phyloP scores from a whole-genome alignment of 92 coral and sea anemone species.

The Phenganax stokvisi region DNA sequence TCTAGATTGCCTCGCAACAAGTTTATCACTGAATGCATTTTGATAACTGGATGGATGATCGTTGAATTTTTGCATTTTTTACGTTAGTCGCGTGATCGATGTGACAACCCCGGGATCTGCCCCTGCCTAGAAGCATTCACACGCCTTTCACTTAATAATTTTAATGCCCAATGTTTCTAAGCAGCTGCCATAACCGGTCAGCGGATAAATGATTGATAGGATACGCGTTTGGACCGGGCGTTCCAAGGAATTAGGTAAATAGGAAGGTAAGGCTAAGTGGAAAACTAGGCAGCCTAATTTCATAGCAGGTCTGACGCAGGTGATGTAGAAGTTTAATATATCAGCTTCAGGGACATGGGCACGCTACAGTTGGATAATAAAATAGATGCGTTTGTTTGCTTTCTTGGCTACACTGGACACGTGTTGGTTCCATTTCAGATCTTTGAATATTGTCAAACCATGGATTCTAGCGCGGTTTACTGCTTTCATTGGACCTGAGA shows the following conservation, averaged over 20 bases:
- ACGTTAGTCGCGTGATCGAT: no score
- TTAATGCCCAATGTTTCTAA: background rate
- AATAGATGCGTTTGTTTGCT: conserved; percentile 16
- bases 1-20: no score
- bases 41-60: no score
- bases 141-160: background rate
- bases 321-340: background rate
- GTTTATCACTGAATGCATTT: no score
- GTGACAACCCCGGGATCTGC: no score
- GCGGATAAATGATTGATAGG: background rate
- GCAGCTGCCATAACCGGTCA: background rate
- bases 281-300: background rate
- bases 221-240: background rate
- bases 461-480: conserved; percentile 1
- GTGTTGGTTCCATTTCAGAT: conserved; percentile 11
- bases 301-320: background rate
- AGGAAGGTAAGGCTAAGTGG: background rate
- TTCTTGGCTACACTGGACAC: background rate
- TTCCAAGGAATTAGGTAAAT: background rate
- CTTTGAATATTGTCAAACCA: background rate
- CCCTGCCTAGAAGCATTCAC: background rate
- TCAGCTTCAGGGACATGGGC: background rate
- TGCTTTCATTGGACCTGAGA: background rate
- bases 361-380: conserved; percentile 5
- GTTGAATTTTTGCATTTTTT: no score